These are phyloP conservation scores for Antechinus stuartii DNA, from an alignment of 2,113 vertebrate genomes.

Conservation along the genomic window DNA sequence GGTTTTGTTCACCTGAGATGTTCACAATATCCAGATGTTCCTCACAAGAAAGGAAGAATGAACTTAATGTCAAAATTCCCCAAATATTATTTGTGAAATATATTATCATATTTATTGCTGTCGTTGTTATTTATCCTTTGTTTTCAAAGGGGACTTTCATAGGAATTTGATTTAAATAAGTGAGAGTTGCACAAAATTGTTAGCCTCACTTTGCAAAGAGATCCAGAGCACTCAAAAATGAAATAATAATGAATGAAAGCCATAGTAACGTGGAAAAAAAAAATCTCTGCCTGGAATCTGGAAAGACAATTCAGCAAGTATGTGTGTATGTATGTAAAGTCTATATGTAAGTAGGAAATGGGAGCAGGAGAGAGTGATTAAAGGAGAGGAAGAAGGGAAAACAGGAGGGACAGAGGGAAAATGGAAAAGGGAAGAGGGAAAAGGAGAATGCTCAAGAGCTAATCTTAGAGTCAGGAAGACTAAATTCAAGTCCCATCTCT, in stretches of 20 bases:
- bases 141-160: too few relatives aligned
- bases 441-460: background rate
- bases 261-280: background rate
- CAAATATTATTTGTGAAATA: background rate
- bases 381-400: background rate
- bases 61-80: background rate
- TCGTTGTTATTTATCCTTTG: too few relatives aligned
- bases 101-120: background rate
- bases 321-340: background rate
- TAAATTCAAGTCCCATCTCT: background rate
- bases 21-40: background rate
- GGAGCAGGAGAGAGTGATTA: background rate
- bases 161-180: too few relatives aligned
- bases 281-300: background rate
- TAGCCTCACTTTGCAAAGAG: too few relatives aligned
- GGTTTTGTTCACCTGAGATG: background rate
- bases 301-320: background rate
- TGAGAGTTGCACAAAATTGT: too few relatives aligned
- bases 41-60: background rate
- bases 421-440: background rate
- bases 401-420: background rate
- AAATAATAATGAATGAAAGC: background rate
- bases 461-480: background rate
- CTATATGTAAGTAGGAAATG: background rate
- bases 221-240: background rate